Evolutionary conservation across 1,140 invertebrate genomes (phyloP).

Genomic region (Panagrolaimus sp.): DNA sequence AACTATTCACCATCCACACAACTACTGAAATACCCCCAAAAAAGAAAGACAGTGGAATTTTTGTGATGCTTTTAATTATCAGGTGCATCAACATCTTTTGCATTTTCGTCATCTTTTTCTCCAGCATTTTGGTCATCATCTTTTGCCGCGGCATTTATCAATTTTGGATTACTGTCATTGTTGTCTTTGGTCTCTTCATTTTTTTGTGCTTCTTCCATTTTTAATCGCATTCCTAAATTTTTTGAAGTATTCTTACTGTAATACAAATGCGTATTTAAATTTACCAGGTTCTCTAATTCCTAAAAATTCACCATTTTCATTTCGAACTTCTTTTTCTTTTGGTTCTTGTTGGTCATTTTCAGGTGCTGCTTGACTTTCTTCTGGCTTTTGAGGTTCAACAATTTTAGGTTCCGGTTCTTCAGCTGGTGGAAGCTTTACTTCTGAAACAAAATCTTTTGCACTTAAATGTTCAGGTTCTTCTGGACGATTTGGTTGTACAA

Average conservation of each 20-base stretch:
- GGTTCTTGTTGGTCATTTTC: not conserved
- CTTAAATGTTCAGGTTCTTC: not conserved
- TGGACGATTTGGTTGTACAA: not conserved
- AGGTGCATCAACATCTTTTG: not conserved
- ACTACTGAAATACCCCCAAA: too few species aligned
- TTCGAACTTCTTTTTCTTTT: slow-evolving; percentile 5
- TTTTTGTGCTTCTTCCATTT: slow-evolving; percentile 4
- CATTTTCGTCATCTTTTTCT: too few species aligned
- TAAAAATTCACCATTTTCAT: not conserved
- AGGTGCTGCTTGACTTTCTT: not conserved
- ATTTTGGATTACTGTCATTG: not conserved
- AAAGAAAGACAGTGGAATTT: too few species aligned
- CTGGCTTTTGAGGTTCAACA: not conserved
- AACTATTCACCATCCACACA: too few species aligned
- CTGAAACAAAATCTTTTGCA: not conserved
- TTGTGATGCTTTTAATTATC: too few species aligned
- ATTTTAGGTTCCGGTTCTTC: not conserved
- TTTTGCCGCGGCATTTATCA: not conserved
- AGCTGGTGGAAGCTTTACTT: not conserved
- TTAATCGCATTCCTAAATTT: slow-evolving; percentile 3
- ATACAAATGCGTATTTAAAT: too few species aligned
- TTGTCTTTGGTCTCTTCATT: not conserved
- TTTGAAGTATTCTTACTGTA: too few species aligned
- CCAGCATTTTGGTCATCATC: not conserved
- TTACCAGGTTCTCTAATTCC: not conserved